These are phyloP conservation scores for Neoarius graeffei DNA, from an alignment of 2,113 vertebrate genomes.

Conservation along the genomic window DNA sequence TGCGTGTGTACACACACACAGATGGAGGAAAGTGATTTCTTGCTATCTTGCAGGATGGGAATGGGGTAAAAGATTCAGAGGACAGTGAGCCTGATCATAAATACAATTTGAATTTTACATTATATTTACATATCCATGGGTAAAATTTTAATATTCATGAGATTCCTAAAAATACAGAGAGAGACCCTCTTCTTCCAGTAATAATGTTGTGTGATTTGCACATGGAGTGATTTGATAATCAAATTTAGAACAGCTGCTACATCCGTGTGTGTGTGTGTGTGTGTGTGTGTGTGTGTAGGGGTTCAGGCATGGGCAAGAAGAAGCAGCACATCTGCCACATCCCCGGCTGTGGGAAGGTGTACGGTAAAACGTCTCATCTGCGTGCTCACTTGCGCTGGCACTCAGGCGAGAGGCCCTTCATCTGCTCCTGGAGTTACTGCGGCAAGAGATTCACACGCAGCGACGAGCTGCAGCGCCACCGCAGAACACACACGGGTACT, in stretches of 20 bases:
- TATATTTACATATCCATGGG: not conserved
- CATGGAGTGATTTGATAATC: not conserved
- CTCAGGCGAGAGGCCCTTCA: conserved; percentile 95
- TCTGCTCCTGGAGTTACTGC: conserved; percentile 98
- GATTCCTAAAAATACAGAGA: not conserved
- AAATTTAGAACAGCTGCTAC: not conserved
- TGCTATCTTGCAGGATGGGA: not conserved
- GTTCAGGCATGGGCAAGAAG: conserved; percentile 94
- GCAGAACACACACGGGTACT: conserved; percentile 95
- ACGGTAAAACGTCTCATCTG: conserved; percentile 96
- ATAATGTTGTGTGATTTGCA: not conserved
- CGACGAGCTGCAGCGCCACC: conserved; percentile 96
- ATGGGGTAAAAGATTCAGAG: not conserved
- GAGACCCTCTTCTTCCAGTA: not conserved
- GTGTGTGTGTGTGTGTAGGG: conserved; percentile 71
- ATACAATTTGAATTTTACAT: not conserved
- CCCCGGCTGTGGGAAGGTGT: conserved; percentile 94
- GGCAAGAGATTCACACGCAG: conserved; percentile 98
- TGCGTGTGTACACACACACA: not conserved
- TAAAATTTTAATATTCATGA: not conserved
- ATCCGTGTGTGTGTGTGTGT: not conserved
- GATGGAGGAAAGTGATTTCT: not conserved
- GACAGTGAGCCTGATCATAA: not conserved
- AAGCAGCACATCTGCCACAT: conserved; percentile 99
- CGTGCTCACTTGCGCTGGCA: conserved; percentile 98